Evolutionary conservation across 2,888 invertebrate genomes (phyloP).

Genomic region (Theodoxus fluviatilis): DNA sequence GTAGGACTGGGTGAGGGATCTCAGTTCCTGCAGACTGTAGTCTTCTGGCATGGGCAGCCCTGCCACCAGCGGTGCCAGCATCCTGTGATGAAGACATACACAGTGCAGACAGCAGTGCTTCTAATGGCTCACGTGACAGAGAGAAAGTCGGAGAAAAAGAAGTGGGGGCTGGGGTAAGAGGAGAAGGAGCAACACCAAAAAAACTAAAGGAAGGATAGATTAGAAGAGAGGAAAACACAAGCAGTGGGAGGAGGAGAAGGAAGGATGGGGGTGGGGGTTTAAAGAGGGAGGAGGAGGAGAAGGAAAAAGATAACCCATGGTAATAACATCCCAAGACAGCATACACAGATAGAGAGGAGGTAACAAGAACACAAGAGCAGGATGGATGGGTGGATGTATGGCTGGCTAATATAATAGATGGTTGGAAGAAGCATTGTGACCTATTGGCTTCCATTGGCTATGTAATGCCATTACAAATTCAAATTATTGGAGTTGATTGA

Average conservation of each 20-base stretch:
- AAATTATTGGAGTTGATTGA: too few relatives aligned
- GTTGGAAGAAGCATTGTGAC: too few relatives aligned
- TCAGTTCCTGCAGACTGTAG: constrained; percentile 70
- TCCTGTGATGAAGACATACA: constrained; percentile 38
- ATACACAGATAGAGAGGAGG: too few relatives aligned
- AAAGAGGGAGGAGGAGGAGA: too few relatives aligned
- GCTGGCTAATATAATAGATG: too few relatives aligned
- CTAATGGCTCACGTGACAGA: background rate
- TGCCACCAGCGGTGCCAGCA: constrained; percentile 68
- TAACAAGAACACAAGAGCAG: too few relatives aligned
- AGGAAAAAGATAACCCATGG: too few relatives aligned
- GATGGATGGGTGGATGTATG: too few relatives aligned
- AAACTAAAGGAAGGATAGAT: background rate
- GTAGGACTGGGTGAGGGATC: constrained; percentile 55
- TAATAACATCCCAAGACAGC: too few relatives aligned
- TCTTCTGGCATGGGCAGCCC: constrained; percentile 72
- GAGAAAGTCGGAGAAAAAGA: background rate
- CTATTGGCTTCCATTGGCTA: too few relatives aligned
- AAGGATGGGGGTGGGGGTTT: too few relatives aligned
- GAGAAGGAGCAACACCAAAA: background rate
- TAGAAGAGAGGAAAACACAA: background rate
- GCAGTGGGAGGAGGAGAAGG: background rate
- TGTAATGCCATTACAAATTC: too few relatives aligned
- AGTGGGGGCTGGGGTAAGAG: constrained; percentile 9
- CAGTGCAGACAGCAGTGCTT: background rate